Evolutionary conservation across 1,140 invertebrate species (phyloP), one percentile per base, ranked within the genome.

Genomic region (Apis laboriosa): DNA sequence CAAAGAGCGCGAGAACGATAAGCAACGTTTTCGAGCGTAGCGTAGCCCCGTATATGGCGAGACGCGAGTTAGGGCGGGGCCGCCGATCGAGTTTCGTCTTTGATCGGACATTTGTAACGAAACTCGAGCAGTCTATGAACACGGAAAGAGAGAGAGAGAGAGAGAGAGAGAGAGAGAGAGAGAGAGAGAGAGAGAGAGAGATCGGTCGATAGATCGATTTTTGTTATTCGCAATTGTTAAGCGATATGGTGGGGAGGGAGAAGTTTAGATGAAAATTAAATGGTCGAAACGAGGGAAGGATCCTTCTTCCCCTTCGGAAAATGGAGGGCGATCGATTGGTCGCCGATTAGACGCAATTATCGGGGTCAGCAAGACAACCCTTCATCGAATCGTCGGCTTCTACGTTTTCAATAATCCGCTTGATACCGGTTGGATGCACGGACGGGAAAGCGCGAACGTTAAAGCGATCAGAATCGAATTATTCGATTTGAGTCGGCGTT

Each of bases 391-490:
- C 61, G 80, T 76, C 77, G 75, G 68, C 64, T 80, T 11, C 81
- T 88, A 80, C 88, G 87, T 89, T 89, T 89, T 88, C 88, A 76
- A 86, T 88, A 89, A 89, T 89, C 87, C 84, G 87, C 84, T 89
- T 89, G 88, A 88, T 89, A 84, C 85, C 75, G 68, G 34, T 8
- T 49, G 43, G 63, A 61, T 28, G 77, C 60, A 13, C 60, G 77
- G 60, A 86, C 73, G 73, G 77, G 75, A 17, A 85, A 72, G 70
- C 75, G 61, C 70, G 79, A 71, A 61, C 80, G 83, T 88, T 89
- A 89, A 89, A 86, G 76, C 86, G 86, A 86, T 89, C 84, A 84
- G 78, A 88, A 84, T 88, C 79, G 86, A 88, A 88, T 88, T 86
- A 88, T 86, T 86, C 86, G 86, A 88, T 88, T 88, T 88, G 77